Conservation (phyloP, 64 coral and sea anemone genomes). For the Porites lutea region DNA sequence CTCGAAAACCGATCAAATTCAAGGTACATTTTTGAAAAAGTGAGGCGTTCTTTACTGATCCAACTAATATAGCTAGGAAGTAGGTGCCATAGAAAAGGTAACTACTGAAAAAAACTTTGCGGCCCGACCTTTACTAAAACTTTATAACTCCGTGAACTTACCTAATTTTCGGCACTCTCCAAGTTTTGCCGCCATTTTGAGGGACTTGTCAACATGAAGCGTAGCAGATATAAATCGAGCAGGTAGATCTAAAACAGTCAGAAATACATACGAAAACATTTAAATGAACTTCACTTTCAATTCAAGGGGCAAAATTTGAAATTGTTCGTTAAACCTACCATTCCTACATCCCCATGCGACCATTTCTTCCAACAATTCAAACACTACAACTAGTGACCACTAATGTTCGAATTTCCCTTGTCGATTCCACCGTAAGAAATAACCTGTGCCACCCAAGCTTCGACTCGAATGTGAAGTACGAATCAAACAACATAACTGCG, state of each 20-base stretch:
- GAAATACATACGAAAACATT: no score
- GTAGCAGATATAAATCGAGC: conserved; percentile 45
- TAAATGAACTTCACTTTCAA: no score
- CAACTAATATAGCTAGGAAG: no score
- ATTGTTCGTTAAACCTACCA: no score
- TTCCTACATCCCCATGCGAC: no score
- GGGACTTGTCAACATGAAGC: conserved; percentile 30
- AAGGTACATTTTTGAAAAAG: no score
- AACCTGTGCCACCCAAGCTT: conserved; percentile 10
- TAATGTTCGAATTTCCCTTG: not conserved
- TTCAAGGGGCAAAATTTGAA: no score
- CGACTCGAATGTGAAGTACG: conserved; percentile 17
- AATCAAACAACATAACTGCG: no score
- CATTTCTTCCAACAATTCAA: no score
- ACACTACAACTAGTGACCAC: not conserved
- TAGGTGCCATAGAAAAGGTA: conserved; percentile 12
- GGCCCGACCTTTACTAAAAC: conserved; percentile 14
- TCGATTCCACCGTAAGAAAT: conserved; percentile 19
- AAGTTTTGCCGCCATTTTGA: conserved; percentile 47
- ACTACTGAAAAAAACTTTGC: conserved; percentile 17
- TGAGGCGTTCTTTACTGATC: no score
- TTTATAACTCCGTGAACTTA: conserved; percentile 19
- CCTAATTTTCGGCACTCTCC: not conserved
- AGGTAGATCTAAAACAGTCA: not conserved
- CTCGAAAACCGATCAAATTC: no score